Conservation (phyloP, 2,113 vertebrate species). For the Corynorhinus townsendii region DNA sequence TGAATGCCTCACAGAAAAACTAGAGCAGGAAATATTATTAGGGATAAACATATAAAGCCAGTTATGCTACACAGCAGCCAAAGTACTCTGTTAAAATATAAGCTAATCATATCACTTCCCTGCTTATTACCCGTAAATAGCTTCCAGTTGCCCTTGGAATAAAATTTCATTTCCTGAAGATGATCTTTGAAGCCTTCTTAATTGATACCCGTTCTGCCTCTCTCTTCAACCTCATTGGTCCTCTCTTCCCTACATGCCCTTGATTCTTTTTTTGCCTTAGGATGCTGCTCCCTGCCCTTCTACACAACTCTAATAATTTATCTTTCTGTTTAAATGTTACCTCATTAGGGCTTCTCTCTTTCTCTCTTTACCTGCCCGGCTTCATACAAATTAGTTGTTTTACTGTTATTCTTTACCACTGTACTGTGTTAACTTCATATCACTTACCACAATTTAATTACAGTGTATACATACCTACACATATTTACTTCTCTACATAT, state of each 20-base stretch:
- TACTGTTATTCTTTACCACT: neutral
- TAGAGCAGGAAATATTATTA: neutral
- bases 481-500: neutral
- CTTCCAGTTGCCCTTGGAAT: neutral
- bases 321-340: neutral
- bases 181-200: neutral
- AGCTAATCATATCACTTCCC: neutral
- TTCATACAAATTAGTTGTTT: neutral
- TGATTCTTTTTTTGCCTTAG: neutral
- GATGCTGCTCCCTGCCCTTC: neutral
- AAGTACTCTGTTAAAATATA: neutral
- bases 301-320: neutral
- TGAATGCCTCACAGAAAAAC: neutral
- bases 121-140: neutral
- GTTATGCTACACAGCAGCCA: neutral
- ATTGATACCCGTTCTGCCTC: neutral
- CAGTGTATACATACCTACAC: neutral
- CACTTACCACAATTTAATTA: neutral
- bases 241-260: neutral
- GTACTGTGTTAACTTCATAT: neutral
- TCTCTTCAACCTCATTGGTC: neutral
- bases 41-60: slow-evolving; percentile 14
- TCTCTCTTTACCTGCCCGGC: neutral
- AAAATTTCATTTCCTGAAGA: neutral
- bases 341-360: neutral